Evolutionary conservation across 2,113 vertebrate genomes (phyloP), one percentile per base, ranked within the genome.

Genomic region (Orientallactaga bullata): DNA sequence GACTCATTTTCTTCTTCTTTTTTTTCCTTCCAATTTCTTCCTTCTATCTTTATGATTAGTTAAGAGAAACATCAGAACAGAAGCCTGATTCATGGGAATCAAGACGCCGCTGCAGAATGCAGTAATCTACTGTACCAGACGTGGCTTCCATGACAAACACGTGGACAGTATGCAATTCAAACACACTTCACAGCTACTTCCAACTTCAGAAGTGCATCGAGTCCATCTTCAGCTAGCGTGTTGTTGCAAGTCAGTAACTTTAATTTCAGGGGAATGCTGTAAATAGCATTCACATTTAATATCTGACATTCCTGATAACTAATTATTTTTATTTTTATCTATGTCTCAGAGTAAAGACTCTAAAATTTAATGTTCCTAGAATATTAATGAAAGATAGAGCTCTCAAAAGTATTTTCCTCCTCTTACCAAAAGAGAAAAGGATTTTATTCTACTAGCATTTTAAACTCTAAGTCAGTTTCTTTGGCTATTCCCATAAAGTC

Each of bases 241-340:
- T 37, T 51, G 17, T 32, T 68, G 66, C 47, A 51, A 83, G 66
- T 61, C 28, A 76, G 5, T 12, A 66, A 39, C 16, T 71, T 65
- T 20, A 61, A 47, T 88, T 95, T 37, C 21, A 78, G 58, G 32
- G 71, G 85, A 65, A n/a, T 32, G 68, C 89, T 60, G 81, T 61
- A 73, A 39, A 96, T 47, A 84, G 82, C 37, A 55, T 11, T 11
- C 5, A 4, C 72, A 81, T 61, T 82, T 32, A 89, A 81, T 42
- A 92, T 26, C 79, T 79, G 83, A 85, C 76, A 26, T 17, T 86
- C 30, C 71, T 21, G 30, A 58, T 58, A 39, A 37, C 88, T 69
- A 42, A 85, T 74, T 88, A 28, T 74, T 47, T 85, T 90, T 71
- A 78, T 85, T 95, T 88, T 92, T 82, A 78, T 85, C 86, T 42